Evolutionary conservation across 2,113 vertebrate species (phyloP), one percentile per base, ranked within the genome.

Genomic region (Coreoperca whiteheadi): DNA sequence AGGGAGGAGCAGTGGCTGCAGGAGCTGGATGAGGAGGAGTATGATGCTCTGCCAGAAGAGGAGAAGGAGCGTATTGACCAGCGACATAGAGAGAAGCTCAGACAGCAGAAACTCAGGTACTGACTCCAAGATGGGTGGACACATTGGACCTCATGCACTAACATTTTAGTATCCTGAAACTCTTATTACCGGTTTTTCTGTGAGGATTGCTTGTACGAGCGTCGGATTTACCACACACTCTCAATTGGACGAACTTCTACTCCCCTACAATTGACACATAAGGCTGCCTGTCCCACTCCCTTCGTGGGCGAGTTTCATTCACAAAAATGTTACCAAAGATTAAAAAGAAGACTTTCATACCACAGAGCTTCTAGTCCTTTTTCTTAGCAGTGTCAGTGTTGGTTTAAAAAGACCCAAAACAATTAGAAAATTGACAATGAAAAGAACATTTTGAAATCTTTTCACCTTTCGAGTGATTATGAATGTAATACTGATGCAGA

Each of bases 21-120:
- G 87, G 91, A 95, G 28, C 89, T 97, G 88, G 95, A 96, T 57
- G 97, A 98, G 56, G 97, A 97, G 0, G 91, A 95, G 14, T 97
- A 96, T 2, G 94, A 97, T 0, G 93, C 95, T 28, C 88, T 98
- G 57, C 90, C 96, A 0, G 89, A 95, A 20, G 91, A 97, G 43
- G 82, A 96, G 77, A 97, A 95, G 59, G 61, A 84, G 30, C 1
- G 0, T 0, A 89, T 96, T 4, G 77, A 41, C 23, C 81, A 84
- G 14, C 54, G 56, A 46, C 59, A 95, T 2, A 83, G 87, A 81
- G 77, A 91, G 71, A 85, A 74, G 3, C 65, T 95, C 4, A 73
- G 28, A 16, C 89, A 95, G 39, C 88, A 87, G 72, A 97, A 89
- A 41, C 89, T 89, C 80, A 96, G 94, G 97, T 98, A 71, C n/a